Evolutionary conservation across 2,888 invertebrate species (phyloP).

Genomic region (Drosophila austrosaltans): DNA sequence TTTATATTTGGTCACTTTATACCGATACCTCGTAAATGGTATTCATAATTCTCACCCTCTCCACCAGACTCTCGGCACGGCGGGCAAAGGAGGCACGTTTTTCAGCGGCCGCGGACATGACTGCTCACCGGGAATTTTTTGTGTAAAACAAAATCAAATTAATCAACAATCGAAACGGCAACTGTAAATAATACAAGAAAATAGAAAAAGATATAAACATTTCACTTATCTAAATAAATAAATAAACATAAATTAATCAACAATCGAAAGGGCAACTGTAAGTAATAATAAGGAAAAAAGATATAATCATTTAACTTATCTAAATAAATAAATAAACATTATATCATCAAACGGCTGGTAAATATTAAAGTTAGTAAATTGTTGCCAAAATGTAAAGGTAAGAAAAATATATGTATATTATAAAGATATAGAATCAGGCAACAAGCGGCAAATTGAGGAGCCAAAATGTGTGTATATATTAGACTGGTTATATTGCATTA

Average conservation of each 20-base stretch:
- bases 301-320: no score
- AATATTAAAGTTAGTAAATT: slow-evolving; percentile 18
- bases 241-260: neutral
- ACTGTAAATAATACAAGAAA: slow-evolving; percentile 25
- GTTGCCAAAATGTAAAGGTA: neutral
- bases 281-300: no score
- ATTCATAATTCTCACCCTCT: slow-evolving; percentile 84
- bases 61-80: slow-evolving; percentile 83
- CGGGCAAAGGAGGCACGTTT: slow-evolving; percentile 83
- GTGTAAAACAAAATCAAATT: slow-evolving; percentile 8
- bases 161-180: slow-evolving; percentile 20
- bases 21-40: slow-evolving; percentile 83
- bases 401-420: neutral
- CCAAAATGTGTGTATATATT: neutral
- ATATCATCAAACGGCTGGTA: slow-evolving; percentile 35
- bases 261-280: no score
- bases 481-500: neutral
- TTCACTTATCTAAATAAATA: slow-evolving; percentile 27
- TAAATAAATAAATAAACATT: slow-evolving; percentile 20
- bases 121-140: slow-evolving; percentile 10
- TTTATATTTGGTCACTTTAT: slow-evolving; percentile 82
- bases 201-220: neutral
- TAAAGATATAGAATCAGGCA: neutral
- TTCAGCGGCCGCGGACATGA: slow-evolving; percentile 79
- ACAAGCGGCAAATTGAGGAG: neutral